Evolutionary conservation across 2,797 vertebrate genomes (phyloP), one percentile per base, ranked within the genome.

Genomic region (Chrysocyon brachyurus): DNA sequence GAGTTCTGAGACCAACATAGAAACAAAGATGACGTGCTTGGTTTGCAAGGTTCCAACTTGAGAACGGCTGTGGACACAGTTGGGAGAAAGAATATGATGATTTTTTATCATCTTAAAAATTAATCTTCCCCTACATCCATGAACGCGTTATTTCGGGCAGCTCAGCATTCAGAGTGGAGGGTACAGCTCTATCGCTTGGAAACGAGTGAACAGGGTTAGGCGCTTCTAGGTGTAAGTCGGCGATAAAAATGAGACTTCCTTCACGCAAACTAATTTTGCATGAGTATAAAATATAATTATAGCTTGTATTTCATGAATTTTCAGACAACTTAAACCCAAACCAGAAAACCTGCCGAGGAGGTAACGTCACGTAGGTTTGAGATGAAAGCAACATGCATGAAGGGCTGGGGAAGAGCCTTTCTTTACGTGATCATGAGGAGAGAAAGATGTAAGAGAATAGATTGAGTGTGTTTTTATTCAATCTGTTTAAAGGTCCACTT

Each of bases 1-100:
- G 86, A 63, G 46, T 46, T 16, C 57, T 77, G 97, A 89, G 87
- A 2, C 56, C 86, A 46, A 6, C 56, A 64, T 28, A 73, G 83
- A 97, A 96, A 68, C 7, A 15, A 66, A 33, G 36, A 96, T 19
- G 92, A 63, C 22, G 4, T 92, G 52, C 85, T 95, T 36, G 31
- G 31, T 89, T 54, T 72, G 95, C 94, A 57, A 12, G 72, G 63
- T 54, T 85, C 66, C 77, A 16, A 3, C 22, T 4, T 2, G 61
- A 68, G 40, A 28, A 87, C 26, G 16, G 59, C 94, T 31, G 46
- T 63, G 87, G 68, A n/a, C 89, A 11, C 49, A 10, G 75, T 6
- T 12, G 59, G 70, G 82, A 79, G 83, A 54, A 70, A 46, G 61
- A 56, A 31, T 17, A 14, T 31, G 22, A 28, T 21, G 54, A 16